phyloP scores from a whole-genome alignment of 2,888 invertebrate species.

The Lutraria lutraria region DNA sequence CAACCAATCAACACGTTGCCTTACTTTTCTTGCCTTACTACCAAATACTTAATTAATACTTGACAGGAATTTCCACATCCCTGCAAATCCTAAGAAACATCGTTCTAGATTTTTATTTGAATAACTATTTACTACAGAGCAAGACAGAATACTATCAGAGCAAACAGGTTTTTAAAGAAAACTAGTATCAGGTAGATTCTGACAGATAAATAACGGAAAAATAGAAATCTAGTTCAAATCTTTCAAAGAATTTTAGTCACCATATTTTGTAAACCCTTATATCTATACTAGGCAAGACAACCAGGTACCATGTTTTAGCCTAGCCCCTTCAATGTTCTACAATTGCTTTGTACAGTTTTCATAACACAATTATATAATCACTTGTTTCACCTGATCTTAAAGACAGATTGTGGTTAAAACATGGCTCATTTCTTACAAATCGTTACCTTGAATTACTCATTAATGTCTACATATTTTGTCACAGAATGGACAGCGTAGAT shows the following conservation, averaged over 20 bases:
- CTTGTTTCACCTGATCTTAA: no score
- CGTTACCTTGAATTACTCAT: no score
- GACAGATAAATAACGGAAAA: not conserved
- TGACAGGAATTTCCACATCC: not conserved
- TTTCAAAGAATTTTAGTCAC: not conserved
- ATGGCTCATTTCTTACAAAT: no score
- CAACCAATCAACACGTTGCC: no score
- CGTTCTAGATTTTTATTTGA: not conserved
- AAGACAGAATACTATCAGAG: not conserved
- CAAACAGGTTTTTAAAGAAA: not conserved
- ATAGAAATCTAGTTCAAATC: no score
- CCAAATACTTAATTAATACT: not conserved
- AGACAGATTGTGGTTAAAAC: no score
- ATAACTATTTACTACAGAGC: not conserved
- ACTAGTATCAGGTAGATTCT: not conserved
- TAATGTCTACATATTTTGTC: not conserved
- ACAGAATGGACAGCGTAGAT: not conserved
- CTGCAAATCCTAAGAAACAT: not conserved
- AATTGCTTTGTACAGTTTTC: not conserved
- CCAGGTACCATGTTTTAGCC: not conserved
- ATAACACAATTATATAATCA: not conserved
- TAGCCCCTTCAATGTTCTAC: not conserved
- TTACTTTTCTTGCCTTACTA: no score
- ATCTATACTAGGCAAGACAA: conserved; percentile 10
- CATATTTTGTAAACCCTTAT: not conserved